Evolutionary conservation across 2,888 invertebrate genomes (phyloP).

Genomic region (Tanypteryx hageni): DNA sequence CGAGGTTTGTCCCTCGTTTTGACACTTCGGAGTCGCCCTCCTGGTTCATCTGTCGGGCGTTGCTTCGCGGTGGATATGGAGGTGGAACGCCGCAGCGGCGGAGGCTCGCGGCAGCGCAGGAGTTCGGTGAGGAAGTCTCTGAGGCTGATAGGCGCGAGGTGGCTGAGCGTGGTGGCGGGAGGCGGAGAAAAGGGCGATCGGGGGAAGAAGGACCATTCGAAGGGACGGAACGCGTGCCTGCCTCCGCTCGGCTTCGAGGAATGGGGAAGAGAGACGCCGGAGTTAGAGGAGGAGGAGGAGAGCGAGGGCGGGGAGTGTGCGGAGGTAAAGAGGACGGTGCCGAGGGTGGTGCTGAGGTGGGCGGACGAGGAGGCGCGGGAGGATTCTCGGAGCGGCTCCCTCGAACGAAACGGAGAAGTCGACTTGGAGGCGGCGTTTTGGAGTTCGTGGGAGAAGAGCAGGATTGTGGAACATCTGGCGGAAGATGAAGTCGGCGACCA

Average conservation of each 20-base stretch:
- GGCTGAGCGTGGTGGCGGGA: slow-evolving; percentile 72
- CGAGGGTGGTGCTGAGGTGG: slow-evolving; percentile 75
- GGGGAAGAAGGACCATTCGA: slow-evolving; percentile 26
- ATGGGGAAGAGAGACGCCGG: slow-evolving; percentile 8
- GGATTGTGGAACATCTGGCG: neutral
- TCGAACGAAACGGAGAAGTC: slow-evolving; percentile 73
- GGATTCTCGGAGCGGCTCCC: slow-evolving; percentile 77
- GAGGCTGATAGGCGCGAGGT: slow-evolving; percentile 81
- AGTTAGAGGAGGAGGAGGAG: slow-evolving; percentile 68
- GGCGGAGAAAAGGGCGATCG: slow-evolving; percentile 25
- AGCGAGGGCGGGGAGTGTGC: slow-evolving; percentile 71
- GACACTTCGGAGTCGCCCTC: neutral
- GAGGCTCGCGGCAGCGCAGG: slow-evolving; percentile 79
- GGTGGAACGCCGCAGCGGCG: slow-evolving; percentile 68
- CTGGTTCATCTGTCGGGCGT: neutral
- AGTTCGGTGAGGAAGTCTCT: slow-evolving; percentile 85
- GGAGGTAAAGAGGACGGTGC: slow-evolving; percentile 68
- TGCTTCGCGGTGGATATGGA: slow-evolving; percentile 52
- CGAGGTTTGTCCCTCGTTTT: neutral
- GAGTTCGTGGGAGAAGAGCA: neutral
- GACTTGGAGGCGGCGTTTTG: slow-evolving; percentile 72
- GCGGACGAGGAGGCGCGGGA: slow-evolving; percentile 74
- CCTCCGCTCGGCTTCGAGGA: neutral
- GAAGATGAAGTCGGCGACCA: slow-evolving; percentile 10
- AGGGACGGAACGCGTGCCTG: neutral